Evolutionary conservation across 1,140 invertebrate species (phyloP).

Genomic region (Eulimnadia texana): DNA sequence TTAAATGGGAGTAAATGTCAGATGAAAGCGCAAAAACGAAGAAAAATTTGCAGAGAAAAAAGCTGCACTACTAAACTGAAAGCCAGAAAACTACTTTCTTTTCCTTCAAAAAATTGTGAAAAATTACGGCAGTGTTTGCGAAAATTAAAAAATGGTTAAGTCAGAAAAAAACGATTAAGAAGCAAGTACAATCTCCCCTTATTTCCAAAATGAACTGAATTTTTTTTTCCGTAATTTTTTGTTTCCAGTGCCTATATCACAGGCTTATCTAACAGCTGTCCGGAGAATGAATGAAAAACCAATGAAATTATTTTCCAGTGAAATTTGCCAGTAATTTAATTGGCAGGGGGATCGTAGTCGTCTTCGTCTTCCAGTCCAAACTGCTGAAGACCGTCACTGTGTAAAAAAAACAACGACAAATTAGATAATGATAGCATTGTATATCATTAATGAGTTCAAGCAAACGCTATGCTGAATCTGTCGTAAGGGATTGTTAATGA

Average conservation of each 20-base stretch:
- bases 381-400: constrained; percentile 4
- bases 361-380: not conserved
- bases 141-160: not conserved
- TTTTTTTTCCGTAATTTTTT: not conserved
- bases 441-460: no score
- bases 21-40: no score
- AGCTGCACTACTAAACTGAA: no score
- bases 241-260: constrained; percentile 9
- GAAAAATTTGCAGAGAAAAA: not conserved
- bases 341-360: constrained; percentile 8
- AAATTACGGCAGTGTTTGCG: not conserved
- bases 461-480: no score
- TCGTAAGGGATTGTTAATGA: no score
- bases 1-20: no score
- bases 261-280: no score
- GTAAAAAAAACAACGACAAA: not conserved
- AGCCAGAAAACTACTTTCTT: not conserved
- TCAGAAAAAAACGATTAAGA: not conserved
- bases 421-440: not conserved
- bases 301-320: not conserved
- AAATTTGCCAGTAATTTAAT: not conserved
- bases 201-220: not conserved
- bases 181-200: no score
- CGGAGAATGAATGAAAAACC: no score
- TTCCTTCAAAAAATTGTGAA: not conserved